phyloP scores from a whole-genome alignment of 2,113 vertebrate genomes.

The Syngnathus typhle region DNA sequence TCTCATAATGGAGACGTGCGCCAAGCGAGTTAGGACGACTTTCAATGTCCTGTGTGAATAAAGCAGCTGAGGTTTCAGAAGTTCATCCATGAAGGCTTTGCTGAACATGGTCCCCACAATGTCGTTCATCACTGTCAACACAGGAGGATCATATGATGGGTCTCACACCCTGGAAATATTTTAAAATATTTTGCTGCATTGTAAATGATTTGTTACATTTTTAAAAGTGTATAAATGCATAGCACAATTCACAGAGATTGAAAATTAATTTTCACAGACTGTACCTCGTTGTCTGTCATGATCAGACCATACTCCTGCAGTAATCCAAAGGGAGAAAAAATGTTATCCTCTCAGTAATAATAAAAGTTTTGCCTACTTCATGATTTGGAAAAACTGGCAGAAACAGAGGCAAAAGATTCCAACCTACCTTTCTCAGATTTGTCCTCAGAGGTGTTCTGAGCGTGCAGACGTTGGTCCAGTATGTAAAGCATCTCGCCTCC shows the following conservation, averaged over 20 bases:
- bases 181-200: not conserved
- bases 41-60: constrained; percentile 86
- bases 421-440: constrained; percentile 80
- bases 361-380: not conserved
- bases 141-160: not conserved
- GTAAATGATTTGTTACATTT: too few species aligned
- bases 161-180: too few species aligned
- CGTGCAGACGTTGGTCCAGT: constrained; percentile 83
- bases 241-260: too few species aligned
- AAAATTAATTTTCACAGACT: not conserved
- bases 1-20: constrained; percentile 89
- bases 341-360: not conserved
- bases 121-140: constrained; percentile 82
- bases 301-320: constrained; percentile 88
- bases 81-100: constrained; percentile 83
- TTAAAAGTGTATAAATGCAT: too few species aligned
- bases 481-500: constrained; percentile 94
- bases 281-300: constrained; percentile 90
- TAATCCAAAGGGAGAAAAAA: constrained; percentile 12
- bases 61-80: constrained; percentile 87
- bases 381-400: not conserved
- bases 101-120: constrained; percentile 87
- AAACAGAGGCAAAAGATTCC: not conserved
- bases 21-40: constrained; percentile 82
- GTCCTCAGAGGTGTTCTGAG: constrained; percentile 78